phyloP scores from a whole-genome alignment of 2,888 invertebrate species.

The Tridacna gigas region DNA sequence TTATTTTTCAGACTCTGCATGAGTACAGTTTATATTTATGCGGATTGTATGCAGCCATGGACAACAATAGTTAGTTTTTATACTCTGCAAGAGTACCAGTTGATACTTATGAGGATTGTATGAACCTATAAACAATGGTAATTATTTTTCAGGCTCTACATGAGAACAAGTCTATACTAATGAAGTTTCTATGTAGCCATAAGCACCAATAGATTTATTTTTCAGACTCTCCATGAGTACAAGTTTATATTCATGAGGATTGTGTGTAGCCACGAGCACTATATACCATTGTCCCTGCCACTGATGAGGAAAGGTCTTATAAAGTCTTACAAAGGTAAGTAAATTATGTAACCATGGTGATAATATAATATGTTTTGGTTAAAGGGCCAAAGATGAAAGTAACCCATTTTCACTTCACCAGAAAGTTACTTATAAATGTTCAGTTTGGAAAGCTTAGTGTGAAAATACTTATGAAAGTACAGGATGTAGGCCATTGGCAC shows the following conservation, averaged over 20 bases:
- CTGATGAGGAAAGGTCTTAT: constrained; percentile 83
- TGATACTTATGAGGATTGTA: no score
- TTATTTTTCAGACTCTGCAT: constrained; percentile 89
- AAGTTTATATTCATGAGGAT: constrained; percentile 96
- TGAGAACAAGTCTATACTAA: no score
- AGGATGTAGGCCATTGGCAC: no score
- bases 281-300: constrained; percentile 96
- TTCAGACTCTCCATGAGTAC: constrained; percentile 92
- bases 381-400: neutral
- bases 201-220: neutral
- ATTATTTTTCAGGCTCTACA: no score
- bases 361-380: neutral
- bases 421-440: no score
- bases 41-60: constrained; percentile 97
- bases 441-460: no score
- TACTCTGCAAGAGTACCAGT: no score
- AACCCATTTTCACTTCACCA: no score
- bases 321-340: constrained; percentile 84
- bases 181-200: no score
- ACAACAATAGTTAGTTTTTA: constrained; percentile 87
- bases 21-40: constrained; percentile 96
- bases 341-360: neutral
- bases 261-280: constrained; percentile 97
- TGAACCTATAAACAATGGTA: no score
- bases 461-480: no score